These are phyloP conservation scores for Invenusta paracnida DNA, from an alignment of 2,888 invertebrate species.

Conservation along the genomic window DNA sequence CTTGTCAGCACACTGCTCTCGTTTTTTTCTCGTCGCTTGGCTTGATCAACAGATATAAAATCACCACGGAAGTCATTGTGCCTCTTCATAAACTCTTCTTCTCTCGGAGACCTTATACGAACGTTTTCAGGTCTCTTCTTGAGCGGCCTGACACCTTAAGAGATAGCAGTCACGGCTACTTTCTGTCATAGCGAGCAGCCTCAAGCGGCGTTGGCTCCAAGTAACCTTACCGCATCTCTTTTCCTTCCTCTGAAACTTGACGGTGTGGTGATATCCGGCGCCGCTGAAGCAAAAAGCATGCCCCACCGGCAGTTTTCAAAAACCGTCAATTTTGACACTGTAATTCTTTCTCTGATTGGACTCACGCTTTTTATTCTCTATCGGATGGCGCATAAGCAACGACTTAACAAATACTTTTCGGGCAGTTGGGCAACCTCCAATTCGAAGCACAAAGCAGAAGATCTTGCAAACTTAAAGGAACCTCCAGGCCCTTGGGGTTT, in stretches of 20 bases:
- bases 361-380: neutral
- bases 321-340: neutral
- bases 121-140: no score
- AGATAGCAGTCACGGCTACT: no score
- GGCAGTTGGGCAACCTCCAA: neutral
- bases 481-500: constrained; percentile 50
- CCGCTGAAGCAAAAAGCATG: neutral
- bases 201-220: no score
- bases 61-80: no score
- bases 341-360: neutral
- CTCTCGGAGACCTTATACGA: no score
- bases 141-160: no score
- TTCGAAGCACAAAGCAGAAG: neutral
- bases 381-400: neutral
- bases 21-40: neutral
- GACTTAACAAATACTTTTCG: neutral
- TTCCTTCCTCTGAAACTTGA: no score
- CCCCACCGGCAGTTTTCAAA: neutral
- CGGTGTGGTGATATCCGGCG: no score
- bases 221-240: no score
- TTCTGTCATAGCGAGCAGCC: no score
- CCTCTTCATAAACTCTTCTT: no score
- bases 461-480: neutral
- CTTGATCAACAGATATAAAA: no score
- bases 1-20: neutral